These are phyloP conservation scores for Enteromius argenteus DNA, from an alignment of 2,797 vertebrate genomes.

Conservation along the genomic window DNA sequence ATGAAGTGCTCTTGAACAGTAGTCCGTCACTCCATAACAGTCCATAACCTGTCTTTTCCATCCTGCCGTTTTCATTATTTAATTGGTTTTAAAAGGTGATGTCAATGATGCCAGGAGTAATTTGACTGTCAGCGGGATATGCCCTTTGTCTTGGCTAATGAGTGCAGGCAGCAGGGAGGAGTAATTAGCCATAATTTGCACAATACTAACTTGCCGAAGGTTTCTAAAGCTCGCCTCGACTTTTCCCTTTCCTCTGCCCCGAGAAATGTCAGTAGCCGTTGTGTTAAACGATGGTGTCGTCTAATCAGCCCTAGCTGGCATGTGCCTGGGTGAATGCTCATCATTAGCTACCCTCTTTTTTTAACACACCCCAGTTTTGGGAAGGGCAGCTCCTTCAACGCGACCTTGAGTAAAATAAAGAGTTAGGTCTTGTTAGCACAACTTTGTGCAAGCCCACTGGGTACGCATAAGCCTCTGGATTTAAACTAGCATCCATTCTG, in stretches of 20 bases:
- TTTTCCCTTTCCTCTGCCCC: constrained; percentile 53
- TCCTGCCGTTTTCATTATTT: constrained; percentile 36
- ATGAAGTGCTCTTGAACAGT: constrained; percentile 27
- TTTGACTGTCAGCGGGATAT: constrained; percentile 59
- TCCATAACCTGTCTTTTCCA: constrained; percentile 30
- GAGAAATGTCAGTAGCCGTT: constrained; percentile 63
- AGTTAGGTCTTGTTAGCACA: constrained; percentile 21
- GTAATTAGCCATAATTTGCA: constrained; percentile 66
- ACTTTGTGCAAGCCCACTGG: background rate
- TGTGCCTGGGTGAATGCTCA: constrained; percentile 55
- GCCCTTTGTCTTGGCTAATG: constrained; percentile 64
- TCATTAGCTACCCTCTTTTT: constrained; percentile 51
- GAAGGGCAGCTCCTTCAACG: constrained; percentile 22
- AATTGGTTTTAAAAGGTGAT: constrained; percentile 54
- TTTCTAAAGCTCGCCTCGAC: constrained; percentile 53
- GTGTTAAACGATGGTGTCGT: constrained; percentile 59
- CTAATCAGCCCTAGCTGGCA: constrained; percentile 56
- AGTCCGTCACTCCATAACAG: constrained; percentile 8
- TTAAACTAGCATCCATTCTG: background rate
- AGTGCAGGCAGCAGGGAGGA: constrained; percentile 59
- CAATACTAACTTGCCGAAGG: constrained; percentile 52
- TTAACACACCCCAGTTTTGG: constrained; percentile 31
- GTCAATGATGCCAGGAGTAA: constrained; percentile 56
- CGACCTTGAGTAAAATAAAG: constrained; percentile 39
- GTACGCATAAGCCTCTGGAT: background rate